Conservation (phyloP, 2,888 invertebrate species). For the Conus canariensis region DNA sequence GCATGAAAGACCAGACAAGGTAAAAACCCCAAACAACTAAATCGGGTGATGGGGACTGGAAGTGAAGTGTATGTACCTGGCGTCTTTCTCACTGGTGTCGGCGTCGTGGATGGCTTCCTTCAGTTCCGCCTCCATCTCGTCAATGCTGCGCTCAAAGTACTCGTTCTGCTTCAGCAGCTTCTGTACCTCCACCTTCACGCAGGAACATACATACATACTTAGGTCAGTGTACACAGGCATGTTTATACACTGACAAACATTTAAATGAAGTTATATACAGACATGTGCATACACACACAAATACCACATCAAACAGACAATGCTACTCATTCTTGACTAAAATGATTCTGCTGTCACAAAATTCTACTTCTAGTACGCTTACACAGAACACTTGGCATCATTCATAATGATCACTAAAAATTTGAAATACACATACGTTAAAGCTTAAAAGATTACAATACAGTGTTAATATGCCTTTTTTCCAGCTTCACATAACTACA, state of each 20-base stretch:
- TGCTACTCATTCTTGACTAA: too few species aligned
- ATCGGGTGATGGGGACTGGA: too few species aligned
- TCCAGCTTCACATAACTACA: too few species aligned
- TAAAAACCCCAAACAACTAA: too few species aligned
- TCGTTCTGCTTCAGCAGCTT: slow-evolving; percentile 75
- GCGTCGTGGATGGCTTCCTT: slow-evolving; percentile 73
- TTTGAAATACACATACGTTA: too few species aligned
- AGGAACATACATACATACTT: background rate
- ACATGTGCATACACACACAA: background rate
- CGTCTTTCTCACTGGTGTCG: slow-evolving; percentile 76
- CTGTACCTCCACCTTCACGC: slow-evolving; percentile 74
- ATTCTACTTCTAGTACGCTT: too few species aligned
- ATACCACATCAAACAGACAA: background rate
- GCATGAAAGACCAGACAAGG: too few species aligned
- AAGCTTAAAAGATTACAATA: too few species aligned
- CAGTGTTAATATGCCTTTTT: too few species aligned
- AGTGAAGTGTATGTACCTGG: slow-evolving; percentile 60
- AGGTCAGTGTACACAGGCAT: background rate
- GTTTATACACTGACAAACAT: background rate
- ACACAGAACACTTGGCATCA: too few species aligned
- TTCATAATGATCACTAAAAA: too few species aligned
- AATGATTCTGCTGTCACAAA: too few species aligned
- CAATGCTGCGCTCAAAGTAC: slow-evolving; percentile 74
- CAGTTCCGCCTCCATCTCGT: slow-evolving; percentile 75
- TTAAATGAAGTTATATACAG: background rate